Evolutionary conservation across 2,888 invertebrate genomes (phyloP).

Genomic region (Stenoptilia bipunctidactyla): DNA sequence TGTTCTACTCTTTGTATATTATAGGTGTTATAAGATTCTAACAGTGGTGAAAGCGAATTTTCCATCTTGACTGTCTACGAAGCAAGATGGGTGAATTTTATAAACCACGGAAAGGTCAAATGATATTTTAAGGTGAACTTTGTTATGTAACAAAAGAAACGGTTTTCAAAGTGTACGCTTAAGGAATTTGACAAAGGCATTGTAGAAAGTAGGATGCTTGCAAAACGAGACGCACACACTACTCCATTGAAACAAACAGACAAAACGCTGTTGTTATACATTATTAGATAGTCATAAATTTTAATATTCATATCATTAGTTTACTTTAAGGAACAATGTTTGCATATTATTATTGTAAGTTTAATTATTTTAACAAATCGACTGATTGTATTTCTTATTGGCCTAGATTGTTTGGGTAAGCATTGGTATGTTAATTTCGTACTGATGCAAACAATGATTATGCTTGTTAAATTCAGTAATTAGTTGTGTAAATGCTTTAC

Average conservation of each 20-base stretch:
- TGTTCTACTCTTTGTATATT: constrained; percentile 47
- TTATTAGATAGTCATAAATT: constrained; percentile 63
- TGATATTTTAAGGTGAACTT: constrained; percentile 35
- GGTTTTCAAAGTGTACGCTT: constrained; percentile 39
- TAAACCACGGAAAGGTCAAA: constrained; percentile 27
- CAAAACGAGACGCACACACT: constrained; percentile 27
- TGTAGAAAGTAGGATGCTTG: constrained; percentile 18
- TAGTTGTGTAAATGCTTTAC: constrained; percentile 47
- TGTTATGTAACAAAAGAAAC: constrained; percentile 31
- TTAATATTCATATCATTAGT: constrained; percentile 68
- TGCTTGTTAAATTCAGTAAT: constrained; percentile 26
- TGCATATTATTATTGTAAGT: constrained; percentile 40
- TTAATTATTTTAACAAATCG: constrained; percentile 36
- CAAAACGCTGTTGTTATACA: constrained; percentile 35
- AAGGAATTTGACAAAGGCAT: constrained; percentile 31
- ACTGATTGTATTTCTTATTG: constrained; percentile 44
- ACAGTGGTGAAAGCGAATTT: constrained; percentile 49
- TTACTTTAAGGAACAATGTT: constrained; percentile 61
- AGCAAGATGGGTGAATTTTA: constrained; percentile 30
- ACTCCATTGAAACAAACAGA: constrained; percentile 23
- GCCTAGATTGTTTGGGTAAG: constrained; percentile 42
- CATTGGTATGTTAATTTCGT: constrained; percentile 22
- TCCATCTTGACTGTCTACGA: constrained; percentile 40
- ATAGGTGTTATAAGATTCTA: constrained; percentile 50
- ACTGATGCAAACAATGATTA: constrained; percentile 19